Percentiles rank a stretch among this genome's conserved stretches.
These are phyloP conservation scores for Poeciliopsis occidentalis DNA, from an alignment of 2,113 vertebrate genomes.

Conservation along the genomic window DNA sequence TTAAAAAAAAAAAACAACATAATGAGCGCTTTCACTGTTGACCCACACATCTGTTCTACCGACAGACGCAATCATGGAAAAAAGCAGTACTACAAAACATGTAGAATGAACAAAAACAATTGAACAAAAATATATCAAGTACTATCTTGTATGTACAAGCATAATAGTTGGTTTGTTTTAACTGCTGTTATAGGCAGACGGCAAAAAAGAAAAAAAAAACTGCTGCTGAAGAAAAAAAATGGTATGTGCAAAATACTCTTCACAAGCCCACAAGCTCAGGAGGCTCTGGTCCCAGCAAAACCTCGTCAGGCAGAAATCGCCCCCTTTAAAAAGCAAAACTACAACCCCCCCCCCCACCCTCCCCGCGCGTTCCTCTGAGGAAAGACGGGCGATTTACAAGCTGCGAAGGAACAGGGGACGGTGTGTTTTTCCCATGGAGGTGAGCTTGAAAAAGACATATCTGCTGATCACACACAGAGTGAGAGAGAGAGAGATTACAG, in stretches of 20 bases:
- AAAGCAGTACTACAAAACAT: slow-evolving; percentile 83
- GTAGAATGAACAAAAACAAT: slow-evolving; percentile 69
- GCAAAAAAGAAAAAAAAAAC: slow-evolving; percentile 72
- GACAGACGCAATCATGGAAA: slow-evolving; percentile 80
- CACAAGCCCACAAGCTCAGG: slow-evolving; percentile 67
- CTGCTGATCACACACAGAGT: slow-evolving; percentile 37
- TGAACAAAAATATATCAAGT: slow-evolving; percentile 72
- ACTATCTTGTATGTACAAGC: slow-evolving; percentile 81
- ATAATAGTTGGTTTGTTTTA: slow-evolving; percentile 52
- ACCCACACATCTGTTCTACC: slow-evolving; percentile 72
- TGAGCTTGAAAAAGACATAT: slow-evolving; percentile 57
- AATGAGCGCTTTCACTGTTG: slow-evolving; percentile 78
- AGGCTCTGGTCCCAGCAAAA: slow-evolving; percentile 17
- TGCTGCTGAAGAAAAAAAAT: slow-evolving; percentile 69
- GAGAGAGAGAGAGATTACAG: slow-evolving; percentile 28
- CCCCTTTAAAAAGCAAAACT: slow-evolving; percentile 20
- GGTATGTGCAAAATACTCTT: slow-evolving; percentile 76
- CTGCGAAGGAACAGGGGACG: slow-evolving; percentile 4
- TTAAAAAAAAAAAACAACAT: slow-evolving; percentile 70
- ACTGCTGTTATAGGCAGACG: slow-evolving; percentile 77
- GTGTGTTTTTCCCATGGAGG: slow-evolving; percentile 18
- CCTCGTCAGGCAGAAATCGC: slow-evolving; percentile 14
- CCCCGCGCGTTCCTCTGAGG: slow-evolving; percentile 29
- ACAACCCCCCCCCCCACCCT: too few relatives aligned
- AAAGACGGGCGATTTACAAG: slow-evolving; percentile 47